Evolutionary conservation across 2,888 invertebrate genomes (phyloP), one percentile per base, ranked within the genome.

Genomic region (Gryllus longicercus): DNA sequence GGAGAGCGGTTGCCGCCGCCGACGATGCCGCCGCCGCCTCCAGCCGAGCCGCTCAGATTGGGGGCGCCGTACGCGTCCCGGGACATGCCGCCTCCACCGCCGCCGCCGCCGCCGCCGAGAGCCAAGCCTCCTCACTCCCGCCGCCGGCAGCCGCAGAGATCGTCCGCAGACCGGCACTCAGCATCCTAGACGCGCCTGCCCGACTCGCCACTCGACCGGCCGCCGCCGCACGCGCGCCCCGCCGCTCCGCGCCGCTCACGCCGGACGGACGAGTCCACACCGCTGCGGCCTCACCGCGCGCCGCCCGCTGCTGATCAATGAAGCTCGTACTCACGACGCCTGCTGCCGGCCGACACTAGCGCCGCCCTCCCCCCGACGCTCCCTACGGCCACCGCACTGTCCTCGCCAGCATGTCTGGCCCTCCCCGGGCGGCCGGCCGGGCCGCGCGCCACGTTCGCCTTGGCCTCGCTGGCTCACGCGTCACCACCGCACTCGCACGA

Each of bases 1-100:
- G 89, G 87, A 88, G 92, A 90, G 90, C 92, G 90, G 89, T 91
- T 91, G 89, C 90, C 87, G 88, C 91, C 18, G 89, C 90, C 87
- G 88, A 91, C 88, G 38, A 38, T 38, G 89, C 90, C 87, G 88
- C 91, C n/a, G 89, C 90, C 87, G 88, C 91, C 88, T 50, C 79
- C 81, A 77, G 81, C 81, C 79, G 16, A 16, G 79, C 79, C 75
- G 79, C 80, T 83, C 82, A 79, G 75, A 78, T 76, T 80, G 79
- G 82, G 51, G 79, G 81, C 76, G 78, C 79, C 82, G 80, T 50
- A 74, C 51, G 76, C 51, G 50, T 78, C 51, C 77, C 80, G 11
- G 25, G 23, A n/a, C 51, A 75, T 80, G 76, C 63, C 76, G 78
- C 79, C 79, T 78, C 78, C 51, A 51, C 78, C 38, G 75, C 74